A percentile compares a stretch with the other conserved stretches of the same genome.
Conservation (phyloP, 1,140 invertebrate species). For the Drosophila grimshawi region DNA sequence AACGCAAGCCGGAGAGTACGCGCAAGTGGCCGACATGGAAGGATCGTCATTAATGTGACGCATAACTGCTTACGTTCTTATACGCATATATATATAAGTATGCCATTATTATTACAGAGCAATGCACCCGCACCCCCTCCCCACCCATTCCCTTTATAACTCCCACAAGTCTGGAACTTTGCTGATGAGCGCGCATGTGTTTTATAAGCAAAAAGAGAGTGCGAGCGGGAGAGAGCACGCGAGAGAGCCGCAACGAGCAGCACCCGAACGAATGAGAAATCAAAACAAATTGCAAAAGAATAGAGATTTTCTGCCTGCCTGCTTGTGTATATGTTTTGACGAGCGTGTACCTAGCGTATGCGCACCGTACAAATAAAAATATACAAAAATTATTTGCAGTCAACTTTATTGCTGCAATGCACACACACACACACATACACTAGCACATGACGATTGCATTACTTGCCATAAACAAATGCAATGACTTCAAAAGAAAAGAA, state of each 20-base stretch:
- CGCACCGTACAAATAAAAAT: conserved; percentile 73
- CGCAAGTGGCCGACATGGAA: conserved; percentile 36
- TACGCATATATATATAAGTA: conserved; percentile 17
- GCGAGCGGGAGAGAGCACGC: conserved; percentile 19
- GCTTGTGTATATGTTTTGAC: conserved; percentile 81
- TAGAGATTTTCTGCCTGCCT: conserved; percentile 76
- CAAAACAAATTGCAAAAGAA: conserved; percentile 83
- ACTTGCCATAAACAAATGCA: conserved; percentile 68
- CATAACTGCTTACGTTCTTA: conserved; percentile 2
- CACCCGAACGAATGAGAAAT: conserved; percentile 69
- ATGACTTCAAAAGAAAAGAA: conserved; percentile 49
- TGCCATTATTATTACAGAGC: conserved; percentile 34
- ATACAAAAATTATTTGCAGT: conserved; percentile 68
- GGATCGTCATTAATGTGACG: conserved; percentile 37
- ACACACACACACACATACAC: conserved; percentile 41
- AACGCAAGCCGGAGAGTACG: conserved; percentile 56
- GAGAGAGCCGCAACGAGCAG: conserved; percentile 20
- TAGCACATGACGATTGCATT: conserved; percentile 53
- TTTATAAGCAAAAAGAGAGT: conserved; percentile 20
- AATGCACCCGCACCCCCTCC: conserved; percentile 3
- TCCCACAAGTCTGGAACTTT: conserved; percentile 8
- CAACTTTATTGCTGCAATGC: conserved; percentile 59
- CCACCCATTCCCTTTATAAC: neutral
- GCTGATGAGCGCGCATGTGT: conserved; percentile 39
- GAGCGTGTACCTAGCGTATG: conserved; percentile 82